These are phyloP conservation scores for Cotesia congregata DNA, from an alignment of 2,888 invertebrate genomes.

Conservation along the genomic window DNA sequence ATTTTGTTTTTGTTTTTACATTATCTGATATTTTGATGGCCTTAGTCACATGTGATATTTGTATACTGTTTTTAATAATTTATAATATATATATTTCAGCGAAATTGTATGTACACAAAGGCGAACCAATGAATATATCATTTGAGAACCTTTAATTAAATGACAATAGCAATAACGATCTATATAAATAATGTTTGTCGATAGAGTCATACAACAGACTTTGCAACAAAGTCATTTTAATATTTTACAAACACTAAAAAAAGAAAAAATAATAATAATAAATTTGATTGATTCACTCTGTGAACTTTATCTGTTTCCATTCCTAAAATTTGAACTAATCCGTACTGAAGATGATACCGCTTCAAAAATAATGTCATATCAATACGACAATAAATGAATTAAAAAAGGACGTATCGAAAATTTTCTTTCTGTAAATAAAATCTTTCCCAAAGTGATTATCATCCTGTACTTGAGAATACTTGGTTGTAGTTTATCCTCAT, in stretches of 20 bases:
- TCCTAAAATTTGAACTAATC: slow-evolving; percentile 29
- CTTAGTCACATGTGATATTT: slow-evolving; percentile 30
- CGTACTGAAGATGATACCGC: background rate
- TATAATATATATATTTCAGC: slow-evolving; percentile 17
- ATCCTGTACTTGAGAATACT: slow-evolving; percentile 12
- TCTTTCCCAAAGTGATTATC: slow-evolving; percentile 13
- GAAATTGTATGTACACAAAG: slow-evolving; percentile 44
- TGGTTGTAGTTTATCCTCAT: slow-evolving; percentile 2
- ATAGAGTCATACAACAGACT: slow-evolving; percentile 3
- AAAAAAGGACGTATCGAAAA: background rate
- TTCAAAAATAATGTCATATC: background rate
- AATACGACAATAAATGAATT: background rate
- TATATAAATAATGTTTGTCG: slow-evolving; percentile 18
- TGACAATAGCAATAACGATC: slow-evolving; percentile 23
- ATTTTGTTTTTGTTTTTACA: slow-evolving; percentile 18
- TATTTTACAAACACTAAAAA: slow-evolving; percentile 23
- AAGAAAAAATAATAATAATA: background rate
- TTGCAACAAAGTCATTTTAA: background rate
- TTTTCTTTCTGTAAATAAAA: background rate
- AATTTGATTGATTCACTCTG: background rate
- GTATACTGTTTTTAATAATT: slow-evolving; percentile 28
- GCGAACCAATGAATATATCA: slow-evolving; percentile 36
- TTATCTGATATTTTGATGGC: slow-evolving; percentile 21
- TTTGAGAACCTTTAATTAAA: slow-evolving; percentile 32
- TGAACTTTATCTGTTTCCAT: background rate